Conservation (phyloP, 2,888 invertebrate genomes). For the Lasioglossum pauxillum region DNA sequence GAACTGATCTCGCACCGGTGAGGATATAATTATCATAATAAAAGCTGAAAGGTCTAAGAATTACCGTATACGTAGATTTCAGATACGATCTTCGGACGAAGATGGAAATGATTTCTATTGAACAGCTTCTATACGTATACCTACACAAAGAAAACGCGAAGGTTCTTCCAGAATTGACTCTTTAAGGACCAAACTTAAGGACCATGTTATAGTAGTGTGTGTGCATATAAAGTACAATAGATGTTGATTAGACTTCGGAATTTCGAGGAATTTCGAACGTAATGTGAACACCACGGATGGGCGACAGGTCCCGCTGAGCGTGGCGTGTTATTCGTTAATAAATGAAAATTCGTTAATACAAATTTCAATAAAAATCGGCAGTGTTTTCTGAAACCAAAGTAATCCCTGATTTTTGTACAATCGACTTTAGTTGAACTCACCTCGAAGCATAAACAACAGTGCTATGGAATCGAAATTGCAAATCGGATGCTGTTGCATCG, state of each 20-base stretch:
- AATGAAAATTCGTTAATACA: too few relatives aligned
- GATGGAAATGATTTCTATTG: slow-evolving; percentile 11
- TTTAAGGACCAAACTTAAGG: not conserved
- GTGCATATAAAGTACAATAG: not conserved
- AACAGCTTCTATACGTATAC: not conserved
- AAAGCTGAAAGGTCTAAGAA: slow-evolving; percentile 6
- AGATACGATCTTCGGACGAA: not conserved
- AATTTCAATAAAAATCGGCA: not conserved
- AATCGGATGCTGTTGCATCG: not conserved
- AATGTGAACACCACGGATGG: not conserved
- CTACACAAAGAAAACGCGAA: not conserved
- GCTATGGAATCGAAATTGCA: not conserved
- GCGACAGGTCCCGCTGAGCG: too few relatives aligned
- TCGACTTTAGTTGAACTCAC: not conserved
- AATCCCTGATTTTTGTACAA: not conserved
- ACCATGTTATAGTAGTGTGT: not conserved
- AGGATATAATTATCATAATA: slow-evolving; percentile 13
- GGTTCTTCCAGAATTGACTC: not conserved
- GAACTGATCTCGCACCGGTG: not conserved
- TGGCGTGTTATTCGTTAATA: too few relatives aligned
- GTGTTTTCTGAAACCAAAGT: not conserved
- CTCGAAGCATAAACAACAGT: not conserved
- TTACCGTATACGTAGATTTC: slow-evolving; percentile 2
- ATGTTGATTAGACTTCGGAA: not conserved
- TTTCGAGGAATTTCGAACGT: not conserved